Base-by-base conservation (phyloP, 2,113 vertebrate species). In the Eclectus roratus region DNA sequence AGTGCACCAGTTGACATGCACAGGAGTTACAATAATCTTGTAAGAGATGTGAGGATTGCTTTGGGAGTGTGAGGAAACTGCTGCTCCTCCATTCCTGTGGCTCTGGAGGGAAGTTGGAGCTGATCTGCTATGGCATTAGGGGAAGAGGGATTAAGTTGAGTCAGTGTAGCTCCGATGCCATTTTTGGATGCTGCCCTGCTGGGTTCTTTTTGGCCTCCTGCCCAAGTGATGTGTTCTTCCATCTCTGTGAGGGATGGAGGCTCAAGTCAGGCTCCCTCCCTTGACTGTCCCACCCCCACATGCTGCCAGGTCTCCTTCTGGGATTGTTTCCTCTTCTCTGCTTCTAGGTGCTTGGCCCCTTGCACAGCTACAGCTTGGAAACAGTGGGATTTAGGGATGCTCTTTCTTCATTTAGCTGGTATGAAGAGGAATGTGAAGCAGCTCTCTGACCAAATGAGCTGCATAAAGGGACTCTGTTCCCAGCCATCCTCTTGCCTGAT, bases 381-480 rank as follows among this genome's bases (percentile, higher is more conserved):
- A 25, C 33, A 55, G 43, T n/a, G 39, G 58, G 41, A 14, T 37
- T 80, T 52, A 31, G 77, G 47, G 61, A 60, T 1, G 1, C 17
- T 85, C 13, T 49, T 85, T 84, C 61, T 73, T 39, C 7, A 3
- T 27, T 81, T 68, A 21, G 5, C 17, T 68, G 1, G 0, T 44
- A 44, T 11, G 9, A 78, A 58, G 47, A 71, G 72, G 80, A 95
- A 92, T 92, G 89, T 44, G 73, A 87, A 89, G 52, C 93, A 85
- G 73, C 5, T 13, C 31, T 74, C 6, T 1, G 68, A 83, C 52
- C 33, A 76, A 92, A 56, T 25, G 69, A 86, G 65, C 63, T 79
- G 52, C 49, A 94, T 95, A 96, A 97, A 96, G 77, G 70, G 77
- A 28, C 72, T 94, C 69, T 97, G 73, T 94, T 95, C 73, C 89